Evolutionary conservation across 2,888 invertebrate species (phyloP).

Genomic region (Julus scandinavius): DNA sequence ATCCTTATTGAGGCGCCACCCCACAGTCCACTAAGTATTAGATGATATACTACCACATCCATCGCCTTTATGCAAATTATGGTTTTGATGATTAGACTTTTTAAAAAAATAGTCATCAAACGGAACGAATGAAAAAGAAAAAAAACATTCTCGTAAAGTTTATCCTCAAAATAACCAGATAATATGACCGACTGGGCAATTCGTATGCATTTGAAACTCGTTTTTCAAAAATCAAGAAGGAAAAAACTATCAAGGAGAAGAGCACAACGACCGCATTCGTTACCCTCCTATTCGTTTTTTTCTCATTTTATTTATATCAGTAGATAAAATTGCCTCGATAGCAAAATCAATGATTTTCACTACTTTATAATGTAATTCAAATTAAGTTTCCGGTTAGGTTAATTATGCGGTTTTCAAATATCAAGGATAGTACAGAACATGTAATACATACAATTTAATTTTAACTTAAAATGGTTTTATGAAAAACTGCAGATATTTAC

Average conservation of each 20-base stretch:
- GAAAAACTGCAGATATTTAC: no score
- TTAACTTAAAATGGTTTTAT: no score
- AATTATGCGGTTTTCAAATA: no score
- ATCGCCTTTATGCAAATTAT: conserved; percentile 1
- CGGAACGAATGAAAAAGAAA: not conserved
- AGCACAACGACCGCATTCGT: conserved; percentile 39
- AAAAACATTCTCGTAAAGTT: not conserved
- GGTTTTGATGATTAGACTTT: not conserved
- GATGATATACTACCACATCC: not conserved
- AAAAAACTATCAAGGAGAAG: not conserved
- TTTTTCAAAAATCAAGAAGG: not conserved
- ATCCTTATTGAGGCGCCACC: conserved; percentile 16
- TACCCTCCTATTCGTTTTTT: conserved; percentile 3
- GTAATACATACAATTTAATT: no score
- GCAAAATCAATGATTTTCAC: no score
- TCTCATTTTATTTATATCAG: not conserved
- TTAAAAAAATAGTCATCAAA: not conserved
- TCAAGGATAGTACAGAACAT: no score
- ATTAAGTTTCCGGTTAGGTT: no score
- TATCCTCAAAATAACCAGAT: conserved; percentile 13
- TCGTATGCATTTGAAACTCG: conserved; percentile 6
- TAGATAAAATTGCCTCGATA: not conserved
- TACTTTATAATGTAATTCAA: no score
- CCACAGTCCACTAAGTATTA: not conserved
- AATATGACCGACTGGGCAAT: not conserved